phyloP scores from a whole-genome alignment of 2,888 invertebrate species.

The Lasius fuliginosus region DNA sequence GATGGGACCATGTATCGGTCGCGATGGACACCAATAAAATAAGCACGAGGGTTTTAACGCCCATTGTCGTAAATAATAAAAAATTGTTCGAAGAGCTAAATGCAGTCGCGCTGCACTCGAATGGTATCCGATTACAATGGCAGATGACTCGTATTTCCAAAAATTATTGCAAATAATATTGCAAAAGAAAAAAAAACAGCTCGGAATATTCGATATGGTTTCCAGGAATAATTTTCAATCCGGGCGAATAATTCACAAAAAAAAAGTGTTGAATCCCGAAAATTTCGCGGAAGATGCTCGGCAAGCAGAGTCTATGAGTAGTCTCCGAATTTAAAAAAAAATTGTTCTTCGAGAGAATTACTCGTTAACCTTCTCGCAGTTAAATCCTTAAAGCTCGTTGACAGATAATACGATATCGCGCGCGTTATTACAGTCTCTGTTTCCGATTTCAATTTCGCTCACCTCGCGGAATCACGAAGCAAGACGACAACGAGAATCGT shows the following conservation, averaged over 20 bases:
- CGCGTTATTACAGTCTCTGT: not conserved
- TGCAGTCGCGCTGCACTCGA: not conserved
- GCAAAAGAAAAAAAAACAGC: not conserved
- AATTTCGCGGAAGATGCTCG: constrained; percentile 1
- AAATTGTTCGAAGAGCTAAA: not conserved
- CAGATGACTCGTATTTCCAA: not conserved
- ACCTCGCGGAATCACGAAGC: constrained; percentile 43
- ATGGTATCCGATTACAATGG: not conserved
- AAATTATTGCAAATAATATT: constrained; percentile 1
- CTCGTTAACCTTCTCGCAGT: not conserved
- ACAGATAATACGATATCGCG: not conserved
- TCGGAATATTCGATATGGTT: not conserved
- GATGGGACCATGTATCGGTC: constrained; percentile 64
- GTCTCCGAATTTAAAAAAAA: not conserved
- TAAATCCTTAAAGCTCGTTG: not conserved
- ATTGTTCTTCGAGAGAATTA: not conserved
- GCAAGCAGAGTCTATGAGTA: not conserved
- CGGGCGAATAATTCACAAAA: not conserved
- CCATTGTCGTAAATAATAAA: constrained; percentile 61
- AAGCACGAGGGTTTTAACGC: constrained; percentile 58
- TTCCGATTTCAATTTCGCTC: constrained; percentile 34
- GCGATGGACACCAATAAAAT: constrained; percentile 61
- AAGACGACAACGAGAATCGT: not conserved
- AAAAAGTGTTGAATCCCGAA: not conserved
- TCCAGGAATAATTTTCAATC: constrained; percentile 9